Conservation (phyloP, 1,140 invertebrate genomes). For the Tyrophagus putrescentiae region DNA sequence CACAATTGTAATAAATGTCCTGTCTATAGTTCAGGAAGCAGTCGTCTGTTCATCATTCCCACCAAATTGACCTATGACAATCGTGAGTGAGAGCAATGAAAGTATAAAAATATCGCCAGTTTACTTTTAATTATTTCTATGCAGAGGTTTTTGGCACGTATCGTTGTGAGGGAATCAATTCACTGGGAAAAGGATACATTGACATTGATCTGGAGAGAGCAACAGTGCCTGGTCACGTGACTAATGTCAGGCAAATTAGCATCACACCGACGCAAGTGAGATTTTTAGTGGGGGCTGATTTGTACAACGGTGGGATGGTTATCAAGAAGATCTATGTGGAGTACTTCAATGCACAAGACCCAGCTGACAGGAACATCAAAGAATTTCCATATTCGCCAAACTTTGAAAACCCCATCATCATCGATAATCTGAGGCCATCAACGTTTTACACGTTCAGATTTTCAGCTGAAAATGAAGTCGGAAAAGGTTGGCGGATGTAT, state of each 20-base stretch:
- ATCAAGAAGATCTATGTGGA: slow-evolving; percentile 52
- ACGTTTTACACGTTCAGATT: slow-evolving; percentile 69
- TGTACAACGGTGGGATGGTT: slow-evolving; percentile 53
- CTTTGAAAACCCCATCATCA: slow-evolving; percentile 40
- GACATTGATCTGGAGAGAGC: slow-evolving; percentile 57
- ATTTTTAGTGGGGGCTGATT: slow-evolving; percentile 56
- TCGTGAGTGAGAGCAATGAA: not conserved
- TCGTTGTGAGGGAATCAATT: slow-evolving; percentile 63
- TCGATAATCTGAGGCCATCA: slow-evolving; percentile 62
- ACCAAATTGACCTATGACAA: slow-evolving; percentile 2
- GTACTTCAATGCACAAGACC: slow-evolving; percentile 48
- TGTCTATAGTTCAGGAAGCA: slow-evolving; percentile 31
- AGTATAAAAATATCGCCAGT: not conserved
- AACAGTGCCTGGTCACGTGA: slow-evolving; percentile 25
- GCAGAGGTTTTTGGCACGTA: slow-evolving; percentile 53
- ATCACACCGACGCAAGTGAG: slow-evolving; percentile 57
- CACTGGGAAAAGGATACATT: slow-evolving; percentile 48
- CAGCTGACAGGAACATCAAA: slow-evolving; percentile 38
- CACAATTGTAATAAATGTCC: no score
- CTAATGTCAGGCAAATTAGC: slow-evolving; percentile 17
- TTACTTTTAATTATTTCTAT: not conserved
- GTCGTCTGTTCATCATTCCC: slow-evolving; percentile 5
- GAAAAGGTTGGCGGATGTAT: slow-evolving; percentile 40
- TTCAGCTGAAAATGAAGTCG: slow-evolving; percentile 65
- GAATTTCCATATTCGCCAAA: slow-evolving; percentile 47